A percentile compares a stretch with the other conserved stretches of the same genome.
Evolutionary conservation across 1,140 invertebrate genomes (phyloP).

Genomic region (Drosophila subpulchrella): DNA sequence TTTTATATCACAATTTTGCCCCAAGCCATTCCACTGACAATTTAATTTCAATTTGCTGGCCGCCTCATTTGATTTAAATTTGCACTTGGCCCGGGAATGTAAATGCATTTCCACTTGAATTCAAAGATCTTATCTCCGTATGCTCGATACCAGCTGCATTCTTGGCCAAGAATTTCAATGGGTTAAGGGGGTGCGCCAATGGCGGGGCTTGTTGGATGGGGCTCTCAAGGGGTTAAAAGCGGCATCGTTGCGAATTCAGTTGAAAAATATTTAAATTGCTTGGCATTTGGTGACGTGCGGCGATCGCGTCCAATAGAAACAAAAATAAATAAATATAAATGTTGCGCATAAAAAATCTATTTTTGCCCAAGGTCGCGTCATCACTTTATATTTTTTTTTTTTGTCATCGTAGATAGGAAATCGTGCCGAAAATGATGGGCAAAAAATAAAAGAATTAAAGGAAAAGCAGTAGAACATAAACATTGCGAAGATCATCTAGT

Average conservation of each 20-base stretch:
- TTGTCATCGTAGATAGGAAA: slow-evolving; percentile 4
- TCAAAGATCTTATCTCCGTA: slow-evolving; percentile 38
- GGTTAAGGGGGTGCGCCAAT: not conserved
- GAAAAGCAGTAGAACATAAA: not conserved
- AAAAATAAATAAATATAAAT: slow-evolving; percentile 39
- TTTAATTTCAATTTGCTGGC: slow-evolving; percentile 29
- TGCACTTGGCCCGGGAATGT: slow-evolving; percentile 10
- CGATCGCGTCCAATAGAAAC: slow-evolving; percentile 21
- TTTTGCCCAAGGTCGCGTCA: slow-evolving; percentile 77
- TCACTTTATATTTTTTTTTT: slow-evolving; percentile 51
- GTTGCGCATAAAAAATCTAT: slow-evolving; percentile 75
- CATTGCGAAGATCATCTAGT: not conserved
- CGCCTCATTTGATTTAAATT: slow-evolving; percentile 36
- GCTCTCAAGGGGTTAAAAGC: slow-evolving; percentile 4
- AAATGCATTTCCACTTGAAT: slow-evolving; percentile 55
- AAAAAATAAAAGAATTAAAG: not conserved
- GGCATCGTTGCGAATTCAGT: slow-evolving; percentile 17
- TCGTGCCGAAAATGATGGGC: not conserved
- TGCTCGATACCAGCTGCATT: slow-evolving; percentile 15
- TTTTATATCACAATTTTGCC: slow-evolving; percentile 15
- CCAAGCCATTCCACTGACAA: slow-evolving; percentile 5
- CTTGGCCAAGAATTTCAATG: slow-evolving; percentile 7
- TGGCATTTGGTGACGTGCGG: slow-evolving; percentile 56
- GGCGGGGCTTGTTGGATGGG: too few relatives aligned
- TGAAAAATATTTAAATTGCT: slow-evolving; percentile 34